Evolutionary conservation across 2,797 vertebrate species (phyloP), one percentile per base, ranked within the genome.

Genomic region (Sorex maritimensis): DNA sequence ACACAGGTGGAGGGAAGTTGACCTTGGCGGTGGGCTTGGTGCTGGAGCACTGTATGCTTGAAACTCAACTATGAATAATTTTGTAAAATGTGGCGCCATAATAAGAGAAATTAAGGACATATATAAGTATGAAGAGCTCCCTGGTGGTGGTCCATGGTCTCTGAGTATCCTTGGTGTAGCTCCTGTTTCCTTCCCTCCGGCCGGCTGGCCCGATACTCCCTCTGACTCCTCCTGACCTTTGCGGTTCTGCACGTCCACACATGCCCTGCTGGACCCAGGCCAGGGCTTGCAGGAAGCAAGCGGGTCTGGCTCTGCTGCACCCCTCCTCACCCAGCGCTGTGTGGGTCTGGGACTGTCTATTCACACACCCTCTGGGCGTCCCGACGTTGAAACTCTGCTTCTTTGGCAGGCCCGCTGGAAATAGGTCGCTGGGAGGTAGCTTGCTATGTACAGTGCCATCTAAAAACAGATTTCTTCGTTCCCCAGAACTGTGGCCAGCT

Each of bases 381-480:
- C 41, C 23, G 65, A 78, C 38, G 69, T 52, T 80, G 83, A 65
- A 80, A 86, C 79, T 73, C 82, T 81, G 72, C 80, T 92, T 28
- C 72, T 85, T 85, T 2, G 0, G 72, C 71, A 78, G 88, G 69
- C 61, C 58, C n/a, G 11, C 4, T 68, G 80, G 72, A 95, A 81
- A 67, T 67, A 11, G 65, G 58, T 5, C 69, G 91, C 61, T 83
- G 72, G 46, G 30, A 61, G 75, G 63, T 38, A 61, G 41, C 44
- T 74, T 84, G 61, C 90, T 90, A 69, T 90, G 72, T 82, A 88
- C 72, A 81, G 86, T 17, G 52, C 7, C 30, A 87, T 80, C 86
- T 74, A 68, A 88, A 95, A 79, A 46, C 82, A 86, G 61, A 80
- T 86, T 49, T 49, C 38, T 75, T 93, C 77, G 80, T 81, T 65